A percentile compares a stretch with the other conserved stretches of the same genome.
These are phyloP conservation scores for Virgularia gustaviana DNA, from an alignment of 92 coral and sea anemone genomes.

Conservation along the genomic window DNA sequence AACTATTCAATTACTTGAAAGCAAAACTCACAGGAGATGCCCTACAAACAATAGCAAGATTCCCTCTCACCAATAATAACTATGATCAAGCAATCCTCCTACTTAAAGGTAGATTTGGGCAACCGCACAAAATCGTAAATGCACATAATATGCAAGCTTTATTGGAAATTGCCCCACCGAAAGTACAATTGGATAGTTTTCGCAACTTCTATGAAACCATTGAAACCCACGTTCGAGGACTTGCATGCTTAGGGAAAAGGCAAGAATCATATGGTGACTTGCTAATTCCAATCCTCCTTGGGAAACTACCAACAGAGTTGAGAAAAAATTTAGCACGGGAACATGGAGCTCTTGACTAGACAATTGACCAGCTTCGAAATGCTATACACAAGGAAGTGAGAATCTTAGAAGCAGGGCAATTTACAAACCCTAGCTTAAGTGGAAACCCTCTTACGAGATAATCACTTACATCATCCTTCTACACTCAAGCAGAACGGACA, in stretches of 20 bases:
- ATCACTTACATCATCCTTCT: not conserved
- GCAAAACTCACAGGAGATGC: constrained; percentile 50
- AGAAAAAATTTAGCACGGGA: constrained; percentile 35
- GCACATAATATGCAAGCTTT: constrained; percentile 39
- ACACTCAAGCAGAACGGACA: not conserved
- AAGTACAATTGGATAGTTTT: constrained; percentile 16
- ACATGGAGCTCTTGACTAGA: constrained; percentile 43
- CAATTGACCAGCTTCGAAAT: constrained; percentile 8
- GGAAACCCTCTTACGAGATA: not conserved
- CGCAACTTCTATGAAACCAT: constrained; percentile 32
- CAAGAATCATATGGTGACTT: constrained; percentile 44
- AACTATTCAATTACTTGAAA: constrained; percentile 38
- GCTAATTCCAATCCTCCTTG: constrained; percentile 35
- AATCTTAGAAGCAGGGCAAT: constrained; percentile 8
- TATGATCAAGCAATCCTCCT: constrained; percentile 31
- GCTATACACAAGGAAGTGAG: not conserved
- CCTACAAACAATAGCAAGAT: constrained; percentile 38
- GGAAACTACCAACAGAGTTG: constrained; percentile 24
- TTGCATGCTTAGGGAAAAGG: constrained; percentile 35
- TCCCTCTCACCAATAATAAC: constrained; percentile 26
- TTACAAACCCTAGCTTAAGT: not conserved
- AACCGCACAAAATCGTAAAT: too few relatives aligned
- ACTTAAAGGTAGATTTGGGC: constrained; percentile 44
- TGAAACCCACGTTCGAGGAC: constrained; percentile 43
- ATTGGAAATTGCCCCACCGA: constrained; percentile 13